Evolutionary conservation across 1,140 invertebrate genomes (phyloP).

Genomic region (Kradibia gibbosae): DNA sequence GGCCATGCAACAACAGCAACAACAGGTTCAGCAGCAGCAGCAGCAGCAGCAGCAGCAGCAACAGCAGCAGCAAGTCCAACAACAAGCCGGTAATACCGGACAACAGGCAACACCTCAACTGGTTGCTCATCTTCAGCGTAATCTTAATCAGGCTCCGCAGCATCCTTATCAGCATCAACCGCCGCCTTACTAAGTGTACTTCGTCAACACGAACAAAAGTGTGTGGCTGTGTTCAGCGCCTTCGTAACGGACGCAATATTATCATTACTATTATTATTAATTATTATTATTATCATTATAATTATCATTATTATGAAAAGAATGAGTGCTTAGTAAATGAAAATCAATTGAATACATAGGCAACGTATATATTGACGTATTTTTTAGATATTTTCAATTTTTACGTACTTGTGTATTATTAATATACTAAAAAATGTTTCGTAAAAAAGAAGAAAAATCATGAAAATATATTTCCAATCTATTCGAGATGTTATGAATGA

Average conservation of each 20-base stretch:
- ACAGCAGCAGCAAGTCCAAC: slow-evolving; percentile 71
- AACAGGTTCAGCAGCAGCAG: slow-evolving; percentile 70
- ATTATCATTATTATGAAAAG: background rate
- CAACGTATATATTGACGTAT: slow-evolving; percentile 47
- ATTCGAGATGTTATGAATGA: slow-evolving; percentile 37
- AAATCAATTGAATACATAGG: slow-evolving; percentile 10
- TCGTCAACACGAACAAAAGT: slow-evolving; percentile 29
- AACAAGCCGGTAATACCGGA: slow-evolving; percentile 72
- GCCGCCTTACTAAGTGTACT: slow-evolving; percentile 70
- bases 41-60: slow-evolving; percentile 71
- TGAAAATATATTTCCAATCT: slow-evolving; percentile 40
- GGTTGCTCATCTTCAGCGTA: slow-evolving; percentile 77
- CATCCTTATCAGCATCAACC: slow-evolving; percentile 73
- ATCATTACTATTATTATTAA: background rate
- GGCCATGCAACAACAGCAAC: slow-evolving; percentile 71
- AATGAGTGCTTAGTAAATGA: slow-evolving; percentile 22
- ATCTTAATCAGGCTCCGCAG: slow-evolving; percentile 70
- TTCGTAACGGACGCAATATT: slow-evolving; percentile 33
- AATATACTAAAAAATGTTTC: slow-evolving; percentile 27
- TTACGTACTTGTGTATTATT: slow-evolving; percentile 36
- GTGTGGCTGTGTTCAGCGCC: slow-evolving; percentile 39
- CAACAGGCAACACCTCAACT: slow-evolving; percentile 76
- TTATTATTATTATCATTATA: slow-evolving; percentile 13
- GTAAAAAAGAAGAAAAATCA: slow-evolving; percentile 38
- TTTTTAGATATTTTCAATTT: slow-evolving; percentile 43